Percentiles rank a stretch among this genome's conserved stretches.
Conservation (phyloP, 2,113 vertebrate genomes). For the Lathamus discolor region DNA sequence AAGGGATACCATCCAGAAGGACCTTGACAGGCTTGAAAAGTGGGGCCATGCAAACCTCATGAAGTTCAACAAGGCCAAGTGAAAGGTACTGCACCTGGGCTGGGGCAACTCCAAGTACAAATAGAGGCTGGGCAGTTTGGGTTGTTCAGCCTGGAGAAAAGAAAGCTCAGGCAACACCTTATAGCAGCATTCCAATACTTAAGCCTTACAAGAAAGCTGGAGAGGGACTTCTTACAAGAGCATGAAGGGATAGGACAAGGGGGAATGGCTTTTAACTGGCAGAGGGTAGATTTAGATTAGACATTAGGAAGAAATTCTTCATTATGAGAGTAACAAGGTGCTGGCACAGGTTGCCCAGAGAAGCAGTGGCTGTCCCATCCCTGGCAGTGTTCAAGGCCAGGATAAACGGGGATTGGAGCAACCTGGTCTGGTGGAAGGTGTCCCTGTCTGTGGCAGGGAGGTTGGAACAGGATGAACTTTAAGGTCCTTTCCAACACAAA, state of each 20-base stretch:
- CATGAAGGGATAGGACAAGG: background rate
- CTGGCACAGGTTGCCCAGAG: background rate
- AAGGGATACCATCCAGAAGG: background rate
- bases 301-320: background rate
- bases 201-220: background rate
- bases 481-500: background rate
- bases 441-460: background rate
- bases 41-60: background rate
- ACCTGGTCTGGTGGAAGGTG: background rate
- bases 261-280: background rate
- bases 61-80: background rate
- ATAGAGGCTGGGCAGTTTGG: background rate
- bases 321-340: background rate
- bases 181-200: background rate
- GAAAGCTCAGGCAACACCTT: background rate
- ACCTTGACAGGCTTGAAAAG: background rate
- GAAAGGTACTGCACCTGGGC: background rate
- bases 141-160: background rate
- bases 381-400: background rate
- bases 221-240: background rate
- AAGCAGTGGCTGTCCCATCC: background rate
- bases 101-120: background rate
- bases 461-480: background rate
- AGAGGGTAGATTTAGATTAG: background rate
- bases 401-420: background rate